Percentiles rank a stretch among this genome's conserved stretches.
Conservation (phyloP, 2,113 vertebrate genomes). For the Burhinus oedicnemus region DNA sequence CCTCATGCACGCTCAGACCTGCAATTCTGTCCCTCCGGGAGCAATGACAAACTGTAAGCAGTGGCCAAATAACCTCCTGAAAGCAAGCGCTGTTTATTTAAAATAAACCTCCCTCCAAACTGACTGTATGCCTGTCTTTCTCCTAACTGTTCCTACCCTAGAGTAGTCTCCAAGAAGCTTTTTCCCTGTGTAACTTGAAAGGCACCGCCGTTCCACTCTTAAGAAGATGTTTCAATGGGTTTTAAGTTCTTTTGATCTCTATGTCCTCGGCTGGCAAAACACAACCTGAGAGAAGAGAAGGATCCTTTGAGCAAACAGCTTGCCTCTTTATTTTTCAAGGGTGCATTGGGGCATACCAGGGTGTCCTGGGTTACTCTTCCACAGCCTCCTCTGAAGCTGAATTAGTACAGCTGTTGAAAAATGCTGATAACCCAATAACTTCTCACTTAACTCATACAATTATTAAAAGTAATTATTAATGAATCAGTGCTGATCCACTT, state of each 20-base stretch:
- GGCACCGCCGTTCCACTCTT: neutral
- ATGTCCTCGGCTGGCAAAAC: neutral
- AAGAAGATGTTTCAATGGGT: neutral
- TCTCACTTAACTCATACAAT: neutral
- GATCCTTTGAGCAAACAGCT: neutral
- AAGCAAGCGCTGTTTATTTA: neutral
- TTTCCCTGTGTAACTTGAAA: neutral
- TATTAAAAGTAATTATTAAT: neutral
- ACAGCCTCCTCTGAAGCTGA: neutral
- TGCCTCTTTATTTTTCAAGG: neutral
- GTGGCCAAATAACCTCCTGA: neutral
- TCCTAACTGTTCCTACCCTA: neutral
- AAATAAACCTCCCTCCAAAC: neutral
- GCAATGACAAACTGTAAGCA: neutral
- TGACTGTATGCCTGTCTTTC: neutral
- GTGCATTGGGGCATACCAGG: neutral
- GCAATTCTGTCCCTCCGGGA: neutral
- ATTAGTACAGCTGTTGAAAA: neutral
- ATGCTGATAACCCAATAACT: neutral
- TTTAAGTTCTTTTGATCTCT: neutral
- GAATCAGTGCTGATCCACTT: neutral
- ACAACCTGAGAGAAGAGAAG: neutral
- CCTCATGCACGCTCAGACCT: neutral
- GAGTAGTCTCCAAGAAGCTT: neutral
- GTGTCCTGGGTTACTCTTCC: neutral